Percentiles rank a stretch among this genome's conserved stretches.
These are phyloP conservation scores for Eclectus roratus DNA, from an alignment of 2,113 vertebrate species.

Conservation along the genomic window DNA sequence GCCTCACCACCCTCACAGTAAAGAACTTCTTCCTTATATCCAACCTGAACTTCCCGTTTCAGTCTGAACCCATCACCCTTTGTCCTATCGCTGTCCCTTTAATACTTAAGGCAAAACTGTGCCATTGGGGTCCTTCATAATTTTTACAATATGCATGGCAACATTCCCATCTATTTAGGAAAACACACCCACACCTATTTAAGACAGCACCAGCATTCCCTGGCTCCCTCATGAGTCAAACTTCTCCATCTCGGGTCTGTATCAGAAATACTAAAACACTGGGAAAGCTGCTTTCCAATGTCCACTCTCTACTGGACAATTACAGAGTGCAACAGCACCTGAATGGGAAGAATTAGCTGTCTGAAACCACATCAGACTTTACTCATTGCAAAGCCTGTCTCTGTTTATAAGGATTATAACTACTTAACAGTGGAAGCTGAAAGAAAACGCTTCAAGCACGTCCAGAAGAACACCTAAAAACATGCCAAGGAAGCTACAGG, in stretches of 20 bases:
- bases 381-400: neutral
- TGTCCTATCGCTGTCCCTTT: neutral
- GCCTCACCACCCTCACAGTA: neutral
- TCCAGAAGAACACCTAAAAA: neutral
- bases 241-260: accelerated
- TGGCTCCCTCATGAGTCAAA: neutral
- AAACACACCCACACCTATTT: neutral
- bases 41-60: neutral
- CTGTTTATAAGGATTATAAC: neutral
- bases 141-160: neutral
- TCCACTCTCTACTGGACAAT: neutral
- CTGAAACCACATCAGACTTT: neutral
- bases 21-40: neutral
- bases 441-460: neutral
- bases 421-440: accelerated
- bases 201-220: neutral
- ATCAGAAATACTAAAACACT: neutral
- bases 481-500: neutral
- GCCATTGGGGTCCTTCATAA: accelerated
- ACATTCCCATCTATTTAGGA: neutral
- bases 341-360: neutral
- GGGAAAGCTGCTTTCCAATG: neutral
- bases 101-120: neutral
- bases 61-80: neutral
- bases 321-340: accelerated